Percentiles rank a stretch among this genome's conserved stretches.
phyloP scores from a whole-genome alignment of 92 coral and sea anemone genomes.

The Porites lobata region DNA sequence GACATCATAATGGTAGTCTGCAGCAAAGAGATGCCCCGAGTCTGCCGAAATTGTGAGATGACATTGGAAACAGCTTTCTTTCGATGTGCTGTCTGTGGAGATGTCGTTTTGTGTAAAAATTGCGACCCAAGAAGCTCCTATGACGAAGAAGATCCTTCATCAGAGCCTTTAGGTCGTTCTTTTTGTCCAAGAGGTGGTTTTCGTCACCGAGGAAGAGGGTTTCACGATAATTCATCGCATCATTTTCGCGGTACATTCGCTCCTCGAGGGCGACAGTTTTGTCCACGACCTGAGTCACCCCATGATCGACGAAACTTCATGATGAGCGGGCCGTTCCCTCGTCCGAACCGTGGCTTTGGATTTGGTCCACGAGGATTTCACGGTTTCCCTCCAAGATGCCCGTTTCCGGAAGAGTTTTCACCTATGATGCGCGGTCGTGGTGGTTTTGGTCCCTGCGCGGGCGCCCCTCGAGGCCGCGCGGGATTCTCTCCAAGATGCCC shows the following conservation, averaged over 20 bases:
- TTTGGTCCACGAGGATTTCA: constrained; percentile 24
- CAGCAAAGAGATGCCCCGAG: constrained; percentile 31
- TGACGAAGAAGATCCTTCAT: constrained; percentile 11
- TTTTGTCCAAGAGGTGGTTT: constrained; percentile 23
- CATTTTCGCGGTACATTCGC: neutral
- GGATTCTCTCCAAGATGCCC: constrained; percentile 16
- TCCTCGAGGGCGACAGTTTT: constrained; percentile 8
- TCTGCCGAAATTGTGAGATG: constrained; percentile 24
- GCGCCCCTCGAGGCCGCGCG: constrained; percentile 10
- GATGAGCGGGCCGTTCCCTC: neutral
- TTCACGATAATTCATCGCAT: constrained; percentile 1
- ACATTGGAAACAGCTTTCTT: constrained; percentile 15
- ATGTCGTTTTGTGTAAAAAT: neutral
- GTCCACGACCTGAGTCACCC: neutral
- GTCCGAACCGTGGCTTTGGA: constrained; percentile 9
- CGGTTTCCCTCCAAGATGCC: constrained; percentile 18
- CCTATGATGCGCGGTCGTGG: constrained; percentile 10
- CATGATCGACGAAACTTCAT: neutral
- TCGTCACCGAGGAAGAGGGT: constrained; percentile 16
- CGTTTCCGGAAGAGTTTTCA: constrained; percentile 6
- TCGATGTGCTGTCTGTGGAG: constrained; percentile 57
- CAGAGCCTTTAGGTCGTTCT: constrained; percentile 22
- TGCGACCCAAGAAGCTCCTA: constrained; percentile 31
- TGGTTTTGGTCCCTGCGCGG: constrained; percentile 28
- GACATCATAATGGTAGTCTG: constrained; percentile 13